Base-by-base conservation (phyloP, 2,113 vertebrate species). In the Anhinga rufa region DNA sequence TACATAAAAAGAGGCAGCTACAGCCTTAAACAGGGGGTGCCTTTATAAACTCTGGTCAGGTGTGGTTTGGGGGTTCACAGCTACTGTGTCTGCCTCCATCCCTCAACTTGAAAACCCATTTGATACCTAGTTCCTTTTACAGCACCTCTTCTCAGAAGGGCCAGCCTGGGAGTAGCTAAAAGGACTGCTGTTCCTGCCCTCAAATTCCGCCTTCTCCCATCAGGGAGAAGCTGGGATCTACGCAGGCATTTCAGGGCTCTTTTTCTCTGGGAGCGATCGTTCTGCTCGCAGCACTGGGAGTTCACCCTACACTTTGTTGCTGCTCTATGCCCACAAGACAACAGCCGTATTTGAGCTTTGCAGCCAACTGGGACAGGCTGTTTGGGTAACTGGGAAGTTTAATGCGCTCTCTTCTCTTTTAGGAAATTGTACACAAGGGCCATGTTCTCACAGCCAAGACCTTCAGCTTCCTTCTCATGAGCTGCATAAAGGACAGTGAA, bases 401-500 rank as follows among this genome's bases (percentile, higher is more conserved):
- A 74, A 66, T 52, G 48, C n/a, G 57, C 70, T 82, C 9, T 88
- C 42, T 93, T 51, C 12, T 93, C 44, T 64, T 96, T 26, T 65
- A 99, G 99, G 99, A 99, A 97, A 98, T 99, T 9, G 86, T 99
- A 66, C 96, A 98, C 34, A 99, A 98, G 49, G 99, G 99, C 32
- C 99, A 99, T 2, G 60, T 61, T n/a, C 95, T 97, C 40, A 99
- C 98, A 42, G 98, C 98, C 11, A 98, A 99, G 96, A 99, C 99
- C 3, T 99, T 99, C 97, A 99, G 98, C 91, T 98, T 99, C 93
- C 98, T 99, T 91, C 98, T 99, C 62, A 99, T 99, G 98, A 98
- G 98, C 84, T 99, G 99, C 93, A 97, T 99, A 94, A 99, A 98
- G 90, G 98, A 99, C 94, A 99, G 97, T 3, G 96, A 98, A 19